A percentile compares a stretch with the other conserved stretches of the same genome.
Conservation (phyloP, 2,113 vertebrate genomes). For the Crotalus horridus region DNA sequence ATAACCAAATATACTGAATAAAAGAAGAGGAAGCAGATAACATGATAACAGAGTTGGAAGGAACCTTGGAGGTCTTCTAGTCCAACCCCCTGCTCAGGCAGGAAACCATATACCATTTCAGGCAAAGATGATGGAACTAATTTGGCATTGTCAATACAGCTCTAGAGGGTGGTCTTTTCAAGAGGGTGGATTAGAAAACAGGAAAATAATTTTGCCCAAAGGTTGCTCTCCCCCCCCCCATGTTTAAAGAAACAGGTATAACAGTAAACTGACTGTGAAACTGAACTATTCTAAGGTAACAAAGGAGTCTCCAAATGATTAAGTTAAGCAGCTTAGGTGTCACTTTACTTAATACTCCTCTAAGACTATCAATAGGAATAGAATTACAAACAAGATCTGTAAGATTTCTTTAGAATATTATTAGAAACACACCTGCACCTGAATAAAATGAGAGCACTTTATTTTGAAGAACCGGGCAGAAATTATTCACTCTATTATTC, state of each 20-base stretch:
- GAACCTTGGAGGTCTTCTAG: not conserved
- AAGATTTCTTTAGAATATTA: not conserved
- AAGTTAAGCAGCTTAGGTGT: not conserved
- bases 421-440: not conserved
- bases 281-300: not conserved
- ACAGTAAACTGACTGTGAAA: not conserved
- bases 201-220: not conserved
- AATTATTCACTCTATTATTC: not conserved
- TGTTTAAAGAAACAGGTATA: not conserved
- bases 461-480: not conserved
- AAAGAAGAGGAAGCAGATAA: not conserved
- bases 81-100: not conserved
- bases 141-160: not conserved
- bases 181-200: not conserved
- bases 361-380: not conserved
- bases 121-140: not conserved
- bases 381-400: not conserved
- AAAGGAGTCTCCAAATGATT: not conserved
- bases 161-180: not conserved
- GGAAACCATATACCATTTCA: not conserved
- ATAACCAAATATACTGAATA: not conserved
- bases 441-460: not conserved
- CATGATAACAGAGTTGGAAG: not conserved
- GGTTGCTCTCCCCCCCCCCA: not conserved
- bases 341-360: not conserved